Evolutionary conservation across 2,113 vertebrate genomes (phyloP), one percentile per base, ranked within the genome.

Genomic region (Microcebus murinus): DNA sequence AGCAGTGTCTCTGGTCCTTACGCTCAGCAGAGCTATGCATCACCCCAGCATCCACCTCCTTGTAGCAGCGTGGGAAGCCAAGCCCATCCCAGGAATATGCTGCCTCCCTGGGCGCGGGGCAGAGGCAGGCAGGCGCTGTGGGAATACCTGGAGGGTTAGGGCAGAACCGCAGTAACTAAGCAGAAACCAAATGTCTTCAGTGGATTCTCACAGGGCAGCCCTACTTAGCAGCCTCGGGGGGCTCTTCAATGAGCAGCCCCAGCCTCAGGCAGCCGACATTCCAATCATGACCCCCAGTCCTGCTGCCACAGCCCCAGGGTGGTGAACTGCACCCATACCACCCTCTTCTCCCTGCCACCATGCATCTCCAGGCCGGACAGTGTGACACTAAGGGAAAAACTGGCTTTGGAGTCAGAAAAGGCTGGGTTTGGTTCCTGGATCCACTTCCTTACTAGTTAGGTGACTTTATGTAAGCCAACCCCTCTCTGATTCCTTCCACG

Each of bases 311-410:
- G 21, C 25, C 14, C 45, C 12, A 31, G 8, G 23, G 6, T 18
- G 23, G n/a, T 10, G 6, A n/a, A n/a, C n/a, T n/a, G n/a, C n/a
- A n/a, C n/a, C 67, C 11, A 18, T 0, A 48, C 31, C 15, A 17
- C 6, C 9, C 23, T 14, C 57, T 15, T 42, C 71, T 61, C 65
- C 8, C 45, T 42, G 59, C 12, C 7, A 6, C 27, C 5, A 1
- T 7, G 1, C 25, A 48, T 48, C 67, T 36, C 88, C 8, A 42
- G 11, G 1, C 8, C 14, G 59, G 36, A 20, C 73, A 17, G 17
- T 48, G 39, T 17, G 45, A 42, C 4, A 4, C 52, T 42, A 9
- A 27, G 34, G 25, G 50, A 67, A 59, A 25, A 79, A 63, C 45
- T 77, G 14, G 59, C 21, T 81, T 55, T 42, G 55, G 25, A 77